Evolutionary conservation across 2,797 vertebrate genomes (phyloP).

Genomic region (Lagorchestes hirsutus): DNA sequence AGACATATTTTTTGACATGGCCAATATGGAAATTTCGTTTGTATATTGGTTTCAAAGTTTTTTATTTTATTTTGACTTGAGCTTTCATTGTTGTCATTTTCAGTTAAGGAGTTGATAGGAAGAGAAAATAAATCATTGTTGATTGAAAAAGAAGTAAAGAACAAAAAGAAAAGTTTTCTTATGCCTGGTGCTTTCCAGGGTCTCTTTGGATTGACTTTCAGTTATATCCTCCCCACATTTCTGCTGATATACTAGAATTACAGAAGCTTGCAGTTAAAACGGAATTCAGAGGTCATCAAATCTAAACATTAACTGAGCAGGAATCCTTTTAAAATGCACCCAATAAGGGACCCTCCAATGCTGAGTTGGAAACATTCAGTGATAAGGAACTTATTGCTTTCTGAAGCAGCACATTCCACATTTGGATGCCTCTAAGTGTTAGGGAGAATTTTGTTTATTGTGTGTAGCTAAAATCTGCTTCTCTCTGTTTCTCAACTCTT

Average conservation of each 20-base stretch:
- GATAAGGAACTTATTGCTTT: background rate
- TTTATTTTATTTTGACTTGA: background rate
- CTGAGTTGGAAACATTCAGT: background rate
- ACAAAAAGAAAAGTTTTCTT: background rate
- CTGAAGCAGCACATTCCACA: background rate
- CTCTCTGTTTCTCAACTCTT: background rate
- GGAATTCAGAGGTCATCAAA: background rate
- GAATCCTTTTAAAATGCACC: background rate
- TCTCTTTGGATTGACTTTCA: background rate
- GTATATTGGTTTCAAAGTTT: background rate
- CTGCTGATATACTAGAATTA: background rate
- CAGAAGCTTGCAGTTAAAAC: background rate
- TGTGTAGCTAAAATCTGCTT: background rate
- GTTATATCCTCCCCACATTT: background rate
- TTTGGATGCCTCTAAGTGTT: background rate
- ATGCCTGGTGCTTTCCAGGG: background rate
- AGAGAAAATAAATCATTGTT: background rate
- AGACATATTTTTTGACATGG: background rate
- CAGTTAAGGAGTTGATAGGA: background rate
- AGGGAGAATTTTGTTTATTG: background rate
- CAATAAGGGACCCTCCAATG: background rate
- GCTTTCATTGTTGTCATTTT: background rate
- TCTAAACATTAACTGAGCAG: background rate
- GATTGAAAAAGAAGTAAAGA: background rate
- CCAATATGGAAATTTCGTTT: background rate